A percentile compares a stretch with the other conserved stretches of the same genome.
Conservation (phyloP, 2,888 invertebrate genomes). For the Conops quadrifasciatus region DNA sequence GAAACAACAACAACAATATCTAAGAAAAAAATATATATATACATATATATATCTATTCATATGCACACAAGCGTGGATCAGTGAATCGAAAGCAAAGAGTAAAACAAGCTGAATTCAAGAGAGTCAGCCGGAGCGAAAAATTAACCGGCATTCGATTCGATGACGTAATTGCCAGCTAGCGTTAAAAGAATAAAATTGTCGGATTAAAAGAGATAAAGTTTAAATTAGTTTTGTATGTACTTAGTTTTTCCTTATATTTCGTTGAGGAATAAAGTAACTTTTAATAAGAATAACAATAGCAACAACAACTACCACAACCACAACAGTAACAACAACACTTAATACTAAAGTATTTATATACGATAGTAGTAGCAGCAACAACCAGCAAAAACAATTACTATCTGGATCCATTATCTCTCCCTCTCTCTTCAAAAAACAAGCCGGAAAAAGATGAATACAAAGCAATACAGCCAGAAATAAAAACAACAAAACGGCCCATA, state of each 20-base stretch:
- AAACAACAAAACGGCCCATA: not conserved
- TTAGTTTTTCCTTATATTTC: constrained; percentile 2
- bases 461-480: not conserved
- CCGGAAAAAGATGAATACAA: not conserved
- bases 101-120: not conserved
- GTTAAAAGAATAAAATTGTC: constrained; percentile 24
- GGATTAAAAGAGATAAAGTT: not conserved
- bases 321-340: constrained; percentile 13
- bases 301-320: constrained; percentile 40
- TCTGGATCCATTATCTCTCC: too few relatives aligned
- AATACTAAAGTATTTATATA: not conserved
- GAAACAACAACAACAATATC: constrained; percentile 10
- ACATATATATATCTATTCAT: too few relatives aligned
- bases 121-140: constrained; percentile 20
- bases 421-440: not conserved
- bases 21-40: too few relatives aligned
- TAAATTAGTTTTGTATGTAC: constrained; percentile 18
- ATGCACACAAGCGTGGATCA: too few relatives aligned
- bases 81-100: too few relatives aligned
- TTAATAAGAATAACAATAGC: constrained; percentile 28
- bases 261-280: constrained; percentile 15
- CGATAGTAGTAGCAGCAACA: too few relatives aligned
- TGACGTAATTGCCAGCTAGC: constrained; percentile 42
- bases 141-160: constrained; percentile 43
- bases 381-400: not conserved